A percentile compares a stretch with the other conserved stretches of the same genome.
phyloP scores from a whole-genome alignment of 2,888 invertebrate species.

The Dusona sp. region DNA sequence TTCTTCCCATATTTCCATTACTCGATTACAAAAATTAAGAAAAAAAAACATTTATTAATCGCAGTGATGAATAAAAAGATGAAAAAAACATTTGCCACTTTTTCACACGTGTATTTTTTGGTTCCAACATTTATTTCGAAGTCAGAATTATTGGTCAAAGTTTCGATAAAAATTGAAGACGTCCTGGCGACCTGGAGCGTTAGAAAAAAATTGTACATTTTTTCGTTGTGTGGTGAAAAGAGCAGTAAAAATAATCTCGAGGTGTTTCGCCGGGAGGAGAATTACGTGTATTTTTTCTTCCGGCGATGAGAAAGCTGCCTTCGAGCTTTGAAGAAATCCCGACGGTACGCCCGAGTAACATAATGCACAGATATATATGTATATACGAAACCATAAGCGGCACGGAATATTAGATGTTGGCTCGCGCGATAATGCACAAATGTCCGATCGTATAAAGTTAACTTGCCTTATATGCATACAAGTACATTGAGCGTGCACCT shows the following conservation, averaged over 20 bases:
- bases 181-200: not conserved
- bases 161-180: not conserved
- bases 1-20: too few species aligned
- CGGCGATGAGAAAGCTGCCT: slow-evolving; percentile 55
- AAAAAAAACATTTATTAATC: too few species aligned
- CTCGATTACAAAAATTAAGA: too few species aligned
- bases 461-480: slow-evolving; percentile 47
- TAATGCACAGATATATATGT: slow-evolving; percentile 43
- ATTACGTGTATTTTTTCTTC: slow-evolving; percentile 54
- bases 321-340: slow-evolving; percentile 58
- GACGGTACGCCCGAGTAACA: slow-evolving; percentile 35
- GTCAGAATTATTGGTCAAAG: not conserved
- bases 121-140: too few species aligned
- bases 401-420: slow-evolving; percentile 43
- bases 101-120: too few species aligned
- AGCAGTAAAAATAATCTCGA: not conserved
- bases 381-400: slow-evolving; percentile 52
- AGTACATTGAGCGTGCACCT: slow-evolving; percentile 26
- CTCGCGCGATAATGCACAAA: slow-evolving; percentile 51
- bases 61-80: too few species aligned
- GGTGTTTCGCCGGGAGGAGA: slow-evolving; percentile 6
- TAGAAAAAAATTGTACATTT: not conserved
- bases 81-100: too few species aligned
- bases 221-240: not conserved
- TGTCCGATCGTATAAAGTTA: slow-evolving; percentile 34